These are phyloP conservation scores for Leptinotarsa haldemani DNA, from an alignment of 2,888 invertebrate genomes.

Conservation along the genomic window DNA sequence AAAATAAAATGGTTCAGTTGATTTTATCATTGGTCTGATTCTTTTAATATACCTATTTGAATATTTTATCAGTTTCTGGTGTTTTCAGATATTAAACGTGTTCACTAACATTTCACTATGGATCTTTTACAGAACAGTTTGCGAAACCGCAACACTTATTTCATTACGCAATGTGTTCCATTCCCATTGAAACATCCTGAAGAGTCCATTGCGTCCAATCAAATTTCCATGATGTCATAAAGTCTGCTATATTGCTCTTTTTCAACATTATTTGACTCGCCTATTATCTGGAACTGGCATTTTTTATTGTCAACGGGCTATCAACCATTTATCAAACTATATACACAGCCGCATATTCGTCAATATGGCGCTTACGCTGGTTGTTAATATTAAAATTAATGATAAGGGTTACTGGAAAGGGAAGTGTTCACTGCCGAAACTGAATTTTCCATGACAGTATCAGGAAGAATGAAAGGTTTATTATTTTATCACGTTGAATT, in stretches of 20 bases:
- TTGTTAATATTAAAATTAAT: conserved; percentile 46
- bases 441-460: conserved; percentile 32
- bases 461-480: conserved; percentile 20
- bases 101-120: no score
- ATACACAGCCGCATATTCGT: conserved; percentile 24
- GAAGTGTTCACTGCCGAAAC: conserved; percentile 14
- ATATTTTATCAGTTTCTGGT: no score
- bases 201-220: no score
- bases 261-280: background rate
- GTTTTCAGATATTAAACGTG: no score
- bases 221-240: no score
- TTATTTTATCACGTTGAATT: conserved; percentile 4
- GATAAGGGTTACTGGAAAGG: conserved; percentile 33
- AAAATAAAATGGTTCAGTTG: no score
- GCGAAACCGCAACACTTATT: no score
- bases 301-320: conserved; percentile 31
- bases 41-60: no score
- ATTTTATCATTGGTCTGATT: no score
- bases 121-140: no score
- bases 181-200: no score
- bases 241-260: background rate
- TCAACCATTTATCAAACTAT: conserved; percentile 43
- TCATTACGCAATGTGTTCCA: no score
- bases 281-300: conserved; percentile 36
- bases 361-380: conserved; percentile 38